Base-by-base conservation (phyloP, 2,888 invertebrate genomes). In the Alsophila aescularia region DNA sequence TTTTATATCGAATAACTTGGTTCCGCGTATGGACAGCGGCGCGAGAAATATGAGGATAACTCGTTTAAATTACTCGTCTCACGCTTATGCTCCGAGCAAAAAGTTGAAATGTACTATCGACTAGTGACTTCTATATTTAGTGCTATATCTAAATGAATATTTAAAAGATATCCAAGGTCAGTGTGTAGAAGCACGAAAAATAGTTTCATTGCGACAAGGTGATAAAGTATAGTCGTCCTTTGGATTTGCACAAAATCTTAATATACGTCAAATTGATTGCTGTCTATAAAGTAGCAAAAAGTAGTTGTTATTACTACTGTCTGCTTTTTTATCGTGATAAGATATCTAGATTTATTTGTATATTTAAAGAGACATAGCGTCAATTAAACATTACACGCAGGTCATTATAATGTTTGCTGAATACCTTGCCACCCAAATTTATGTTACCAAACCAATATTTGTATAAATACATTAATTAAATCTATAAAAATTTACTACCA, bases 261-360 rank as follows among this genome's bases (percentile, higher is more conserved):
- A 37, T 2, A 29, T 42, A 21, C 48, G 36, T 40, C 53, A 51
- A 44, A 41, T 56, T 42, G 45, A 51, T 56, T 47, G 50, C 45
- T 29, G 31, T 42, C 55, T 42, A 56, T 50, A 50, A 45, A 50
- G 41, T 34, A 52, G 54, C 50, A 53, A 60, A 59, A 18, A 62
- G 54, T 40, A 39, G 34, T 45, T 35, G 52, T 56, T 51, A 48
- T 49, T 55, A 56, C 55, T 56, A 56, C 59, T 45, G 53, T 45
- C 29, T 42, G n/a, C 49, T 44, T 48, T 50, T 43, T 48, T 44
- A 40, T 32, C 41, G 24, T 41, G 55, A 44, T 60, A 57, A 47
- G 42, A 52, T 2, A 31, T 39, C 14, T 59, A 58, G 58, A 64
- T 62, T 62, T 62, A 62, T 62, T 51, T 50, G 52, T 15, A n/a